Evolutionary conservation across 2,113 vertebrate genomes (phyloP), one percentile per base, ranked within the genome.

Genomic region (Takifugu flavidus): DNA sequence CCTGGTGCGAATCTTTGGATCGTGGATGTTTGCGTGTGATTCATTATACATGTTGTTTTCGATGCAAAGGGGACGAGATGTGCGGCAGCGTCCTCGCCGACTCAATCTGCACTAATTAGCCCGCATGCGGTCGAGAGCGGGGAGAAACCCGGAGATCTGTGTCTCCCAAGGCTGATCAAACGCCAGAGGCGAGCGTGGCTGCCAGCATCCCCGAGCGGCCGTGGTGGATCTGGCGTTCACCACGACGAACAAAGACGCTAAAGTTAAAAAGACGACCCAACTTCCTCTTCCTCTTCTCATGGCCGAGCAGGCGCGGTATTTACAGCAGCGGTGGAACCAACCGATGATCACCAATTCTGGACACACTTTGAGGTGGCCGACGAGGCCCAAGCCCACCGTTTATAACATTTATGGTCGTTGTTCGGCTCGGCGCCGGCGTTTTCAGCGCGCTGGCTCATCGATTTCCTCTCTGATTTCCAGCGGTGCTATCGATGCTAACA

Each of bases 101-200:
- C 43, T 69, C 14, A 26, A 60, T 55, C 55, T 67, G 34, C 59
- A 28, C 45, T 78, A 72, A 67, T 73, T 76, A 72, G 59, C 45
- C 10, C 67, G 59, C 13, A 13, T 64, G 49, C 55, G 12, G n/a
- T 15, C 45, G 2, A 20, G 28, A 3, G 25, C 7, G 34, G 7
- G 11, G 45, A 53, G 49, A 15, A 34, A 43, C 49, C 6, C 52
- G 25, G 25, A 10, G 13, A 51, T 56, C 15, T 39, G 51, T 58
- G 28, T 61, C 57, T 71, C 63, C 56, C 52, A 62, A 65, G 62
- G 49, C 56, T 70, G 66, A 86, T 80, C 77, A 82, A 80, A 85
- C 72, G 79, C 56, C 44, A 44, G 63, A 70, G 25, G 53, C 53
- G 49, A 52, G 56, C 28, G 12, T 13, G n/a, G 26, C n/a, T 70